These are phyloP conservation scores for Brassicogethes aeneus DNA, from an alignment of 2,888 invertebrate species.

Conservation along the genomic window DNA sequence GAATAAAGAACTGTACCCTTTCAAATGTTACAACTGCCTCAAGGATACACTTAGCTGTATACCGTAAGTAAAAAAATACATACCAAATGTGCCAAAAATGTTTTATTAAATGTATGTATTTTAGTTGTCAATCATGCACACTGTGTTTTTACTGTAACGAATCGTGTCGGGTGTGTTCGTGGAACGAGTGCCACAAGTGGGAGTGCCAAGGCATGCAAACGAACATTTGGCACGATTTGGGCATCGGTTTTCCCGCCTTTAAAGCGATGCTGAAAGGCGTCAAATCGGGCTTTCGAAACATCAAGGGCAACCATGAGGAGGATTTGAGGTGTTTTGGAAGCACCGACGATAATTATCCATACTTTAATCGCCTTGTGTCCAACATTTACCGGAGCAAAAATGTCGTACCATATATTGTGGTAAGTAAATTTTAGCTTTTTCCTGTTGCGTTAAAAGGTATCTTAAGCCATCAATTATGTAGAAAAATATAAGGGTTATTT, in stretches of 20 bases:
- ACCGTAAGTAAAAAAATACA: conserved; percentile 48
- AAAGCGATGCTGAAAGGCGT: conserved; percentile 52
- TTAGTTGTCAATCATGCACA: conserved; percentile 58
- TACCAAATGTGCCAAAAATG: background rate
- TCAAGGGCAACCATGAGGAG: conserved; percentile 36
- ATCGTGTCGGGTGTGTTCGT: conserved; percentile 50
- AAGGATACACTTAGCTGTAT: conserved; percentile 48
- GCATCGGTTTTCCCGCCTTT: conserved; percentile 72
- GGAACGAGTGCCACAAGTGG: conserved; percentile 54
- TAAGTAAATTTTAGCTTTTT: conserved; percentile 42
- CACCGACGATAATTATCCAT: conserved; percentile 46
- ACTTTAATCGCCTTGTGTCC: conserved; percentile 62
- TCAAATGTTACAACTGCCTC: conserved; percentile 69
- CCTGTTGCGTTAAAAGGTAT: background rate
- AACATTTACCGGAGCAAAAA: conserved; percentile 60
- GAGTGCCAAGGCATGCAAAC: conserved; percentile 61
- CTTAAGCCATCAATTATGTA: background rate
- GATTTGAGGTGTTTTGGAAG: conserved; percentile 40
- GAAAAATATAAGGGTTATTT: no score
- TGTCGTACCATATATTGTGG: conserved; percentile 62
- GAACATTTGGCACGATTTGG: conserved; percentile 58
- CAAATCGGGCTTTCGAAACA: conserved; percentile 33
- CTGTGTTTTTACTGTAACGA: conserved; percentile 60
- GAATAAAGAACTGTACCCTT: conserved; percentile 39
- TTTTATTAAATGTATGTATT: conserved; percentile 14